Evolutionary conservation across 1,140 invertebrate genomes (phyloP).

Genomic region (Penaeus vannamei): DNA sequence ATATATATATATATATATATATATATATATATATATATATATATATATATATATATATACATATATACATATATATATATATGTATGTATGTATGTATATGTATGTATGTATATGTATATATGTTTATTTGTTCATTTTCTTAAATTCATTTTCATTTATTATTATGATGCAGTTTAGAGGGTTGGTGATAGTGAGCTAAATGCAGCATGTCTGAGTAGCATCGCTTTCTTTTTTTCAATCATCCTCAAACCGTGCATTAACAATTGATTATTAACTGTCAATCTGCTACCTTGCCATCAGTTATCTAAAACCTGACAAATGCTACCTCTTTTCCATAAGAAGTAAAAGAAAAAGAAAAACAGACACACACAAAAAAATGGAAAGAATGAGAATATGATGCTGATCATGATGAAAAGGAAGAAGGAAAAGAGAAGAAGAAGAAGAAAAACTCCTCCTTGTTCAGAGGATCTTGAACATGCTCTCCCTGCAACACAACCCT

Average conservation of each 20-base stretch:
- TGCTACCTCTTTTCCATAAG: too few relatives aligned
- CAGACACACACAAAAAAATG: neutral
- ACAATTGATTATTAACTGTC: neutral
- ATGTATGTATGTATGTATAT: neutral
- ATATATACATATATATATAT: neutral
- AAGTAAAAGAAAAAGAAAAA: neutral
- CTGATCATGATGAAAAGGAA: too few relatives aligned
- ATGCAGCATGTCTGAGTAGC: too few relatives aligned
- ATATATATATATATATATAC: neutral
- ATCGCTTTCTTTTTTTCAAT: too few relatives aligned
- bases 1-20: neutral
- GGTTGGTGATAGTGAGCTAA: too few relatives aligned
- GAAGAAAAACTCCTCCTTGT: too few relatives aligned
- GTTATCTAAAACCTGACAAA: too few relatives aligned
- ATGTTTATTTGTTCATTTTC: neutral
- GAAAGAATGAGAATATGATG: neutral
- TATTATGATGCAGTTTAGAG: neutral
- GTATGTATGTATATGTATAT: neutral
- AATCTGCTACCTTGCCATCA: too few relatives aligned
- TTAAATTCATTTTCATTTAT: constrained; percentile 5
- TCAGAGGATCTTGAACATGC: too few relatives aligned
- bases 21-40: neutral
- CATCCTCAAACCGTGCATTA: too few relatives aligned
- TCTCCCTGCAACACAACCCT: too few relatives aligned
- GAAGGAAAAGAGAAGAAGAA: too few relatives aligned